Base-by-base conservation (phyloP, 2,888 invertebrate genomes). In the Dryomyza anilis region DNA sequence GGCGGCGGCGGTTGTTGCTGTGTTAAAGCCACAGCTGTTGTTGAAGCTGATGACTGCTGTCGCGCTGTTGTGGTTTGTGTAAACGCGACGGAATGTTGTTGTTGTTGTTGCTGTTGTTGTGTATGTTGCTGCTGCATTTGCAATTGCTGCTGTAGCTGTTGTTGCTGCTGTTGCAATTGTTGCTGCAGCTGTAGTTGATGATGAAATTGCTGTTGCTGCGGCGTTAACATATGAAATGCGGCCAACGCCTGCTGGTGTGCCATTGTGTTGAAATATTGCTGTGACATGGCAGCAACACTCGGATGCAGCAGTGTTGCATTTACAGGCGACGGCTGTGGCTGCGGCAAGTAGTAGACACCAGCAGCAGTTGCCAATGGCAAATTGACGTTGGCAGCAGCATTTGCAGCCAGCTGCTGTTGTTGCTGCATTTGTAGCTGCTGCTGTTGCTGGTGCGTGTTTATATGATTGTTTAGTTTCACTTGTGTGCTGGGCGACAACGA, bases 401-500 rank as follows among this genome's bases (percentile, higher is more conserved):
- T 59, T 8, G 45, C 14, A 29, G 53, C 19, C 33, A 76, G 63
- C 63, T 75, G 58, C 14, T 72, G 70, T 65, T 77, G 78, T 23
- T 75, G 74, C 2, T 72, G 72, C 30, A 73, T 69, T 45, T 77
- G 81, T 60, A 72, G 62, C 65, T 75, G 73, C 70, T 73, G 64
- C 25, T 77, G 79, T 66, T 78, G 43, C 63, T 81, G 81, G 67
- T 80, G 81, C 29, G 77, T 75, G 53, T 73, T 81, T 23, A 80
- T 80, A 70, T 80, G 80, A 67, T 77, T 80, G 67, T 78, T 80
- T 14, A 79, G 72, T 68, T 79, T 79, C 60, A 79, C 62, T 58
- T 81, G 81, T 3, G 81, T 79, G 71, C 80, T 79, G 25, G 76
- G 81, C 64, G 78, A 78, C n/a, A 79, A 67, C n/a, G 78, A 73